phyloP scores from a whole-genome alignment of 2,888 invertebrate genomes.

The Cephus sareptanus region DNA sequence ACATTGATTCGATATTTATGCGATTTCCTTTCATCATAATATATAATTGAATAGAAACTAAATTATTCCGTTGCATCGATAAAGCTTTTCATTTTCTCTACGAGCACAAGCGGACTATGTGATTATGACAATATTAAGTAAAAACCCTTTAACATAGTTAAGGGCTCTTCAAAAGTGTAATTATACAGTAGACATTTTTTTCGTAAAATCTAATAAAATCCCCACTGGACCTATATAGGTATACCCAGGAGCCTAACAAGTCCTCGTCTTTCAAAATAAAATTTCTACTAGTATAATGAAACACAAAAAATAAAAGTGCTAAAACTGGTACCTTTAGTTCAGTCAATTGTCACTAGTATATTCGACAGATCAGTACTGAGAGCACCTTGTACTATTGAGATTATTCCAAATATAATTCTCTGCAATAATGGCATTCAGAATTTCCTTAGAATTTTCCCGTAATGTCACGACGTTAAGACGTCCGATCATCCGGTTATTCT shows the following conservation, averaged over 20 bases:
- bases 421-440: not conserved
- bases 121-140: not conserved
- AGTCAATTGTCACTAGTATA: not conserved
- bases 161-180: too few relatives aligned
- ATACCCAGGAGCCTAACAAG: not conserved
- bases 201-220: too few relatives aligned
- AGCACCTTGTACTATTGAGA: not conserved
- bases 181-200: too few relatives aligned
- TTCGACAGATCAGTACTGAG: not conserved
- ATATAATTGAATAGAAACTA: not conserved
- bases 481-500: not conserved
- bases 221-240: not conserved
- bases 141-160: too few relatives aligned
- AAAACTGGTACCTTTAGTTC: not conserved
- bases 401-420: not conserved
- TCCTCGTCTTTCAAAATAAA: not conserved
- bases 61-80: not conserved
- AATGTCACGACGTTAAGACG: not conserved
- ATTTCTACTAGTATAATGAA: not conserved
- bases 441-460: not conserved
- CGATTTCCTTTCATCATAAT: not conserved
- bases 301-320: not conserved
- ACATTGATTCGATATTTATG: not conserved
- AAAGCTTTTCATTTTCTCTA: not conserved
- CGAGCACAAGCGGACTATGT: not conserved